Base-by-base conservation (phyloP, 1,140 invertebrate species). In the Drosophila dunni region DNA sequence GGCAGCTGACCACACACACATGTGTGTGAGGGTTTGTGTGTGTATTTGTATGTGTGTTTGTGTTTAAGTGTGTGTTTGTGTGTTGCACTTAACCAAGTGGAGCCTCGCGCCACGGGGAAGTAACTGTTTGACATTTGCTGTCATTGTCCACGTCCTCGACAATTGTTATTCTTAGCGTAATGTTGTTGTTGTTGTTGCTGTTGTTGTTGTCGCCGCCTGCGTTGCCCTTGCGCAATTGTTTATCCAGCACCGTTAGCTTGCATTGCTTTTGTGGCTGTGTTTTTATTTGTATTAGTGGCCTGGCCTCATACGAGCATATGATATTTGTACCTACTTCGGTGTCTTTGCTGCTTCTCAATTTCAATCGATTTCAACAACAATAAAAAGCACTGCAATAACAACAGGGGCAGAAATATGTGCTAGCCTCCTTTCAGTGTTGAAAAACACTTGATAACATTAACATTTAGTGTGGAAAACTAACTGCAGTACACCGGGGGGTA, bases 41-140 rank as follows among this genome's bases (percentile, higher is more conserved):
- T 17, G 13, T 44, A 24, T 46, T 20, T 38, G 24, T 36, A 34
- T 60, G 7, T 54, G 11, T 40, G 42, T 58, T n/a, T n/a, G n/a
- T n/a, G n/a, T n/a, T n/a, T n/a, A n/a, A n/a, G n/a, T n/a, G n/a
- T n/a, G 17, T 24, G 51, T 15, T 7, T 56, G 56, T 69, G 29
- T 17, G 56, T 50, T 63, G 63, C 63, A 72, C 69, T 67, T 67
- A 53, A 66, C 53, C 17, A 7, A 60, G 17, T 66, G 63, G 46
- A 67, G 53, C 63, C 60, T 56, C 15, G 45, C 48, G 45, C 54
- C 38, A 58, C 17, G 71, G 45, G 7, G 40, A 57, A 74, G 68
- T 38, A 56, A 73, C 79, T 86, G 75, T 86, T 85, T 86, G 82
- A 86, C 82, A 86, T 86, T 86, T 86, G 79, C 82, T 82, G 79